phyloP scores from a whole-genome alignment of 2,797 vertebrate genomes.

The Monodelphis domestica region DNA sequence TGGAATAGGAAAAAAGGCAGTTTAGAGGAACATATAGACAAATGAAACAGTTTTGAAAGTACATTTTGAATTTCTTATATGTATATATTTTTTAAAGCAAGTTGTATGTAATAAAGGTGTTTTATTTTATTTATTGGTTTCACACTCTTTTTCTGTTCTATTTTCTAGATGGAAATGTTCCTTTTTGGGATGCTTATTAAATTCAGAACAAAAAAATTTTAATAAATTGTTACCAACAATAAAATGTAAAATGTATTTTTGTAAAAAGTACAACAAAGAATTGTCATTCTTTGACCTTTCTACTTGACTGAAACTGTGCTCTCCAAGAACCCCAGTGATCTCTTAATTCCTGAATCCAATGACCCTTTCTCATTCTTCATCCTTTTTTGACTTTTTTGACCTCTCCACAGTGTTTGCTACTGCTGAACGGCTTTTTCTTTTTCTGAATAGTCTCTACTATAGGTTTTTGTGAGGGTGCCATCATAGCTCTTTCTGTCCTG shows the following conservation, averaged over 20 bases:
- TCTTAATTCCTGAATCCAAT: neutral
- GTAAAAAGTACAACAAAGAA: neutral
- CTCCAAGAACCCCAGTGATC: neutral
- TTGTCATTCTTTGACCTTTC: neutral
- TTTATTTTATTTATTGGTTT: neutral
- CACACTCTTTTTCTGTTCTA: neutral
- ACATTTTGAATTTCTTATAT: neutral
- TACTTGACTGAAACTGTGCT: neutral
- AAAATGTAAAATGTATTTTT: neutral
- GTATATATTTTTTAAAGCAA: neutral
- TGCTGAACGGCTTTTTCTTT: neutral
- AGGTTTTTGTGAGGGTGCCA: neutral
- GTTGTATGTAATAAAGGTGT: neutral
- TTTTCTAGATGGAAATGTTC: neutral
- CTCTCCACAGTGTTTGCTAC: neutral
- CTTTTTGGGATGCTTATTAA: neutral
- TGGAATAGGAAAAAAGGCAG: neutral
- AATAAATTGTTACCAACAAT: neutral
- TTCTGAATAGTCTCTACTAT: neutral
- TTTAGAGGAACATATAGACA: neutral
- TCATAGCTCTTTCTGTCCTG: neutral
- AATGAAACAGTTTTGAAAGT: neutral
- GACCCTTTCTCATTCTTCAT: neutral
- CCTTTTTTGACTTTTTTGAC: no score
- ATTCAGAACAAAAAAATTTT: neutral